A percentile compares a stretch with the other conserved stretches of the same genome.
Conservation (phyloP, 2,113 vertebrate species). For the Nyctereutes procyonoides region DNA sequence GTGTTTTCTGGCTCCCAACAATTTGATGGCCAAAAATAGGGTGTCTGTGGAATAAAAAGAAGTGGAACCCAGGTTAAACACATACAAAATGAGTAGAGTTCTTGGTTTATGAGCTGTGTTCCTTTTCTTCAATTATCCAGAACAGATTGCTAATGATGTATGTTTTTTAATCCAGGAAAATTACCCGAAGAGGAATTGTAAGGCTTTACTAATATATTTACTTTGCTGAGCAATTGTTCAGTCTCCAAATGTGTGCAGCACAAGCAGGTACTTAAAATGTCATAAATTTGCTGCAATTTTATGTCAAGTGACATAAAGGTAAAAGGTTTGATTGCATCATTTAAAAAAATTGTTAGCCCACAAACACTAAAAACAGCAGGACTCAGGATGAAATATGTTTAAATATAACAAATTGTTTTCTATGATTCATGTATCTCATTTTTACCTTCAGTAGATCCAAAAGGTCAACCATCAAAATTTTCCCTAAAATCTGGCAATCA, state of each 20-base stretch:
- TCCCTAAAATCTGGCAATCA: neutral
- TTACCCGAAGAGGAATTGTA: neutral
- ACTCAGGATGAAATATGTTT: neutral
- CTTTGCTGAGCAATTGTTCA: neutral
- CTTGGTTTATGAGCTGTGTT: neutral
- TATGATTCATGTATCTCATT: neutral
- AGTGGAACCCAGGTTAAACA: conserved; percentile 82
- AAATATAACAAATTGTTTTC: neutral
- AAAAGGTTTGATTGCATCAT: neutral
- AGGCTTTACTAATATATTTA: neutral
- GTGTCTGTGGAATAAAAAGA: conserved; percentile 89
- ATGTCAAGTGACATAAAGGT: neutral
- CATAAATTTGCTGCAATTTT: neutral
- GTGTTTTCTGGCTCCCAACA: conserved; percentile 99
- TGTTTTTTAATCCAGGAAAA: neutral
- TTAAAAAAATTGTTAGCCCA: neutral
- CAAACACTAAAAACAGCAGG: neutral
- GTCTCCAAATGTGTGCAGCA: neutral
- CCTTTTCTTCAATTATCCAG: neutral
- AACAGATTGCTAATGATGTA: neutral
- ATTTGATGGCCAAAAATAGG: conserved; percentile 99
- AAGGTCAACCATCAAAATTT: neutral
- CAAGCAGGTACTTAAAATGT: neutral
- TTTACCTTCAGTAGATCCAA: neutral
- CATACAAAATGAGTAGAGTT: conserved; percentile 41